These are phyloP conservation scores for Dendrolimus houi DNA, from an alignment of 2,888 invertebrate genomes.

Conservation along the genomic window DNA sequence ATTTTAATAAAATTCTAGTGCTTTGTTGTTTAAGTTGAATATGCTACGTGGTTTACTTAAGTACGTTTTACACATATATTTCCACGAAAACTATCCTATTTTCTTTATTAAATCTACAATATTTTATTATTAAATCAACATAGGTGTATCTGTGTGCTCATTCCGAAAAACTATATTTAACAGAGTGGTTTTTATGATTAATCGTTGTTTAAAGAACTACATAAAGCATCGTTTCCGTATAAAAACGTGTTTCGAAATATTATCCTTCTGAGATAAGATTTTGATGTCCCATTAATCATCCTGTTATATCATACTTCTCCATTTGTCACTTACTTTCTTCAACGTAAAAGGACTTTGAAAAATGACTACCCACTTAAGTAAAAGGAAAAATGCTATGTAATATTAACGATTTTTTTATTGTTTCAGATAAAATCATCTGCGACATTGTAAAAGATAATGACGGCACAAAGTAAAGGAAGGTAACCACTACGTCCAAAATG, in stretches of 20 bases:
- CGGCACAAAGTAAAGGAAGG: conserved; percentile 38
- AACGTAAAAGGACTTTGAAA: conserved; percentile 52
- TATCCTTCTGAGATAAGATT: conserved; percentile 23
- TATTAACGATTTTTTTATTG: conserved; percentile 38
- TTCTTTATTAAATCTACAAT: too few relatives aligned
- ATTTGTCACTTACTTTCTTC: conserved; percentile 57
- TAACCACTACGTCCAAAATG: conserved; percentile 49
- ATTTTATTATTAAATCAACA: too few relatives aligned
- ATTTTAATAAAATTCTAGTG: too few relatives aligned
- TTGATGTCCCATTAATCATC: conserved; percentile 47
- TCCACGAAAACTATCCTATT: too few relatives aligned
- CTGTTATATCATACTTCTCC: conserved; percentile 42
- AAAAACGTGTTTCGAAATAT: conserved; percentile 6
- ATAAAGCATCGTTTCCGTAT: neutral
- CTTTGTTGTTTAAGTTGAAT: too few relatives aligned
- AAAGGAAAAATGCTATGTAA: conserved; percentile 17
- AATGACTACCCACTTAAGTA: conserved; percentile 45
- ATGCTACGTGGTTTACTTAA: too few relatives aligned
- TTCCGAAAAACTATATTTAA: neutral
- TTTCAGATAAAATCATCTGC: conserved; percentile 47
- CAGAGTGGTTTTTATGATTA: neutral
- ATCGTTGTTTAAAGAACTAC: neutral
- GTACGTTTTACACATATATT: too few relatives aligned
- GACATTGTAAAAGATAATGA: conserved; percentile 34
- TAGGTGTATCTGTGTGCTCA: too few relatives aligned